Base-by-base conservation (phyloP, 1,140 invertebrate species). In the Epicauta chinensis region DNA sequence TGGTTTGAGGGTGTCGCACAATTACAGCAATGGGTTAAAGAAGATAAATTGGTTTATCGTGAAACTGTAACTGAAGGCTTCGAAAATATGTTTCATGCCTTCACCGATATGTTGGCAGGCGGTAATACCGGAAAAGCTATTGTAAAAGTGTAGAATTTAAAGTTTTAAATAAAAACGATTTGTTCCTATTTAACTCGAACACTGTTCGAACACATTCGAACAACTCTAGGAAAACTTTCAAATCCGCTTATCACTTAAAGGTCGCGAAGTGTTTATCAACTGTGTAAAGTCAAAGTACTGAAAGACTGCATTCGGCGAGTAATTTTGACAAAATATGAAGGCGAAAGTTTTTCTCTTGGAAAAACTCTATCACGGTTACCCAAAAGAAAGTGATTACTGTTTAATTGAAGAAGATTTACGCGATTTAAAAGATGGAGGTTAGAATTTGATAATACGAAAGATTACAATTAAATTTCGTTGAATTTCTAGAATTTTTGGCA, bases 51-150 rank as follows among this genome's bases (percentile, higher is more conserved):
- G 2, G 78, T 81, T 59, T 79, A 78, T 54, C 68, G 73, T 59
- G 83, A 86, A 66, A 81, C 81, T 42, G 56, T 81, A 0, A 79
- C 76, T 3, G 65, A 83, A 52, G 83, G 84, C 10, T 85, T 86
- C 68, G 81, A 84, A 55, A 83, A 83, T 55, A 81, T 83, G 77
- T 79, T 81, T 5, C 70, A 78, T 49, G 81, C 82, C 17, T 78
- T 86, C 57, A 69, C 77, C 23, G 76, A 75, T 16, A 75, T 85
- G 64, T 67, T 86, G 16, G 68, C 68, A 30, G 82, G 84, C 17
- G 73, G 74, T 38, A 86, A 83, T 68, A 73, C 65, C 16, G 84
- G 83, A 36, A 86, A 86, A 72, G 76, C 79, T 34, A 65, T 85
- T 49, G 76, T 85, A 11, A 60, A 58, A 56, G 55, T 55, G 23